Evolutionary conservation across 2,113 vertebrate species (phyloP).

Genomic region (Alectura lathami): DNA sequence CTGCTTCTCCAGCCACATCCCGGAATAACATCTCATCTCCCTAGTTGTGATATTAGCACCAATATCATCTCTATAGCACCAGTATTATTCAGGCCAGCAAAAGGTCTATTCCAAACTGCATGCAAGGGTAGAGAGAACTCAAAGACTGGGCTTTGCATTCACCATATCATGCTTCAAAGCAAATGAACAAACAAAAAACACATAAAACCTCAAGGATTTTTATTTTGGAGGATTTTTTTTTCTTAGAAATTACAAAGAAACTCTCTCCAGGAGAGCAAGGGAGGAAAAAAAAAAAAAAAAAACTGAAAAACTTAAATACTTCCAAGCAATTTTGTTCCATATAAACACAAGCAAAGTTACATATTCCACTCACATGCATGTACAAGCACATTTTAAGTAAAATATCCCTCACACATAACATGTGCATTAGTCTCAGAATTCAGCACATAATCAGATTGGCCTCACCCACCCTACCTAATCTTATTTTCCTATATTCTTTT

Average conservation of each 20-base stretch:
- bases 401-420: background rate
- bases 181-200: background rate
- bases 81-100: background rate
- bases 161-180: background rate
- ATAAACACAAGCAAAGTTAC: background rate
- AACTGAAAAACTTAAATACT: background rate
- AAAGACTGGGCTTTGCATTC: fast-evolving
- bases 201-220: background rate
- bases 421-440: background rate
- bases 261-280: constrained; percentile 35
- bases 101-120: background rate
- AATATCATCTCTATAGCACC: background rate
- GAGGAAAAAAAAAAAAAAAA: background rate
- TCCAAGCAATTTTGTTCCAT: background rate
- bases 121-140: fast-evolving
- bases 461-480: constrained; percentile 6
- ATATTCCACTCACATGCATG: background rate
- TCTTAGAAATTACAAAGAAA: constrained; percentile 22
- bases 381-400: constrained; percentile 22
- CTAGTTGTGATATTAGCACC: background rate
- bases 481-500: constrained; percentile 36
- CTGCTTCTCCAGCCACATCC: background rate
- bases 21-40: background rate
- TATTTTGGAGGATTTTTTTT: background rate
- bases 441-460: constrained; percentile 23